phyloP scores from a whole-genome alignment of 2,888 invertebrate genomes.

The Drosophila ezoana region DNA sequence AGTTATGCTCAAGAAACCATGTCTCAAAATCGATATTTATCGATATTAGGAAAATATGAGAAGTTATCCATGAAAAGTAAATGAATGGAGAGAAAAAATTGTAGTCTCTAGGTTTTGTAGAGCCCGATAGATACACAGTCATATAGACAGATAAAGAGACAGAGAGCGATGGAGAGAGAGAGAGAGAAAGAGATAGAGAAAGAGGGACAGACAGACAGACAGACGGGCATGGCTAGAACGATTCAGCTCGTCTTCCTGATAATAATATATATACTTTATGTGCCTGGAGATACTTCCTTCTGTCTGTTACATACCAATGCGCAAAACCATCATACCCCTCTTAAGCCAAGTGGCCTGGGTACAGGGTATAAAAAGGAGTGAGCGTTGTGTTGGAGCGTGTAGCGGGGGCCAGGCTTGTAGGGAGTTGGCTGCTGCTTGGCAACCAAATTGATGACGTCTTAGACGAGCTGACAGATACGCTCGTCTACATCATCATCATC shows the following conservation, averaged over 20 bases:
- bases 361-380: slow-evolving; percentile 3
- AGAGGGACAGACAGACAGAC: background rate
- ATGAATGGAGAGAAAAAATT: no score
- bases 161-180: no score
- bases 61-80: no score
- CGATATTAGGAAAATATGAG: no score
- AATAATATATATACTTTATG: background rate
- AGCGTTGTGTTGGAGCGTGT: background rate
- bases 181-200: no score
- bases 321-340: background rate
- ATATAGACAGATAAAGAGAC: no score
- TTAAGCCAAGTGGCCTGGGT: background rate
- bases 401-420: background rate
- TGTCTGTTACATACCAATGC: background rate
- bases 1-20: no score
- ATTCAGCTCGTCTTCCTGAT: background rate
- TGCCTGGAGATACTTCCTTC: background rate
- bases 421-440: slow-evolving; percentile 18
- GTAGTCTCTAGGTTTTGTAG: no score
- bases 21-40: no score
- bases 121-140: no score
- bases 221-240: background rate
- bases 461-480: slow-evolving; percentile 40
- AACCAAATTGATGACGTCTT: slow-evolving; percentile 67
- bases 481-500: slow-evolving; percentile 13